phyloP scores from a whole-genome alignment of 1,140 invertebrate genomes.

The Sinella curviseta region DNA sequence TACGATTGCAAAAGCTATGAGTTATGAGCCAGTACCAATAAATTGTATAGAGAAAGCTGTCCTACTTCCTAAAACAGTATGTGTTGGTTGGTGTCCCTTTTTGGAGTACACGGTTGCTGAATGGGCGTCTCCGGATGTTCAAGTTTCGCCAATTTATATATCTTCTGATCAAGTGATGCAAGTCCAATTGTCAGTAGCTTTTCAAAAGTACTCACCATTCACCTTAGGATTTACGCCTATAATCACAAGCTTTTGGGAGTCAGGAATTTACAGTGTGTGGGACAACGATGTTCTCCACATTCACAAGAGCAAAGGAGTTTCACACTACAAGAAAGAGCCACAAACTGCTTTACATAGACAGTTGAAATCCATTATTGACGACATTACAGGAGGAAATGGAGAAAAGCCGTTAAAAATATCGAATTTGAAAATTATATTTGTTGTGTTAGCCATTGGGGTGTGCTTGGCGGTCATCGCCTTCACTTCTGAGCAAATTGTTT shows the following conservation, averaged over 20 bases:
- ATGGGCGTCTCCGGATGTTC: background rate
- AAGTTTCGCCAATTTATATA: background rate
- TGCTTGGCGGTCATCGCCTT: too few relatives aligned
- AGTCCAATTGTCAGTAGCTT: background rate
- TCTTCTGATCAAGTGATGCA: background rate
- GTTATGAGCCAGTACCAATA: background rate
- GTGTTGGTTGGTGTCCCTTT: slow-evolving; percentile 7
- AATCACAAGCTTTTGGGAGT: background rate
- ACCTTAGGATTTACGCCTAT: background rate
- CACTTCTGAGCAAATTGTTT: too few relatives aligned
- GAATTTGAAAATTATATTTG: slow-evolving; percentile 4
- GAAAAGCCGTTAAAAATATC: slow-evolving; percentile 11
- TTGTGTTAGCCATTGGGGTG: background rate
- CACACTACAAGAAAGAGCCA: background rate
- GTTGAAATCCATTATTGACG: background rate
- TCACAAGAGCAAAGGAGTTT: background rate
- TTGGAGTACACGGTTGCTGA: background rate
- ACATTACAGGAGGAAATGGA: background rate
- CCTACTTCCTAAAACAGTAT: background rate
- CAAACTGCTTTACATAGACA: background rate
- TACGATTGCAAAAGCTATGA: background rate
- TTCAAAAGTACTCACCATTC: background rate
- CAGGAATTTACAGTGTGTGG: background rate
- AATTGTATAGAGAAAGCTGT: background rate
- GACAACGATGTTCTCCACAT: background rate